Conservation (phyloP, 2,797 vertebrate genomes). For the Poeciliopsis infans region DNA sequence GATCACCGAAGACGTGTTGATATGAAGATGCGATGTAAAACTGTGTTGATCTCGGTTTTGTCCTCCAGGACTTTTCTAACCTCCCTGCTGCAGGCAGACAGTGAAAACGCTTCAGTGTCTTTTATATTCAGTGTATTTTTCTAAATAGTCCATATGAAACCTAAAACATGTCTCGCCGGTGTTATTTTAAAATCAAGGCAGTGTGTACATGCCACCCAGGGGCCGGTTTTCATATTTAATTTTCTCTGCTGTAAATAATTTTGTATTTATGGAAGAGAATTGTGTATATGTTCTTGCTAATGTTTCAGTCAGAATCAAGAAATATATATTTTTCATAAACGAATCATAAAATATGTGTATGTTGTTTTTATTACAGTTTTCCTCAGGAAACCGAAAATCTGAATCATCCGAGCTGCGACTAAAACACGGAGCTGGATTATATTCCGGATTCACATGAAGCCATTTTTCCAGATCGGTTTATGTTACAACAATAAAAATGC, state of each 20-base stretch:
- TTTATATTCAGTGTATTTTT: conserved; percentile 11
- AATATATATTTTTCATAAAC: conserved; percentile 84
- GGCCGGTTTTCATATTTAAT: conserved; percentile 81
- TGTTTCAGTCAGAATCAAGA: conserved; percentile 71
- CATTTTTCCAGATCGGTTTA: not conserved
- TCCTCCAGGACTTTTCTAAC: not conserved
- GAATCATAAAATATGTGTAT: conserved; percentile 66
- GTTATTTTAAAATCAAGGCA: conserved; percentile 81
- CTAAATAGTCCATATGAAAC: conserved; percentile 61
- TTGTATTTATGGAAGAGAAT: conserved; percentile 84
- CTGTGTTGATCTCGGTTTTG: not conserved
- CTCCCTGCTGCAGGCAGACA: not conserved
- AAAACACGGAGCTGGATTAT: not conserved
- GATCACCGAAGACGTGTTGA: conserved; percentile 18
- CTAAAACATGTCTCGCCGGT: conserved; percentile 72
- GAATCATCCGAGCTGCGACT: not conserved
- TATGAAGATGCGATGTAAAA: not conserved
- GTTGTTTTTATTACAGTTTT: conserved; percentile 8
- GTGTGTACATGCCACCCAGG: conserved; percentile 76
- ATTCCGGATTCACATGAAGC: not conserved
- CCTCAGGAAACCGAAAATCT: not conserved
- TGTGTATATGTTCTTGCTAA: conserved; percentile 81
- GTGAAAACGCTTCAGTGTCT: not conserved
- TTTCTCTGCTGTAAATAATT: conserved; percentile 76
- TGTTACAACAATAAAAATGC: not conserved